Conservation (phyloP, 2,797 vertebrate species). For the Lutjanus campechanus region DNA sequence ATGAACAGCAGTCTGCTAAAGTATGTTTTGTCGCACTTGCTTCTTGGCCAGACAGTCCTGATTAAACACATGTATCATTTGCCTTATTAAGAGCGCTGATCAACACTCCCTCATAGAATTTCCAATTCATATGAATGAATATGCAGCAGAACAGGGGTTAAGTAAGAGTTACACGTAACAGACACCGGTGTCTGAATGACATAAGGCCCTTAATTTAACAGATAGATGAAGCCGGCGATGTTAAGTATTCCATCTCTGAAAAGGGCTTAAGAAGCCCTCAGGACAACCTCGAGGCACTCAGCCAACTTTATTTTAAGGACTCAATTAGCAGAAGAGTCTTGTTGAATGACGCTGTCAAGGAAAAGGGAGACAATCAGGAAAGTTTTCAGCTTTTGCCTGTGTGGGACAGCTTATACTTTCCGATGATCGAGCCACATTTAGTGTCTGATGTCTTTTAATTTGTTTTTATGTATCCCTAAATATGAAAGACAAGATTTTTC, state of each 20-base stretch:
- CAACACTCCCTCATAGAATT: too few species aligned
- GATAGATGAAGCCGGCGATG: not conserved
- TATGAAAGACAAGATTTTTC: not conserved
- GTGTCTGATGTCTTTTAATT: too few species aligned
- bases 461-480: not conserved
- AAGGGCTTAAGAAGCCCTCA: slow-evolving; percentile 8
- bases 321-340: slow-evolving; percentile 18
- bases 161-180: not conserved
- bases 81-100: not conserved
- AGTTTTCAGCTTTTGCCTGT: not conserved
- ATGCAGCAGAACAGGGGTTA: not conserved
- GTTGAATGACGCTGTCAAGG: not conserved
- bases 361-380: slow-evolving; percentile 5
- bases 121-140: not conserved
- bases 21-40: not conserved
- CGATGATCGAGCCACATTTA: too few species aligned
- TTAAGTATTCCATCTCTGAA: not conserved
- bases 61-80: not conserved
- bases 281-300: slow-evolving; percentile 1
- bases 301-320: slow-evolving; percentile 24
- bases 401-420: not conserved
- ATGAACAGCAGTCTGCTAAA: too few species aligned
- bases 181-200: not conserved
- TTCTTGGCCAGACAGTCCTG: not conserved
- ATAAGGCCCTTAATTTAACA: not conserved